These are phyloP conservation scores for Tympanuchus pallidicinctus DNA, from an alignment of 2,113 vertebrate species.

Conservation along the genomic window DNA sequence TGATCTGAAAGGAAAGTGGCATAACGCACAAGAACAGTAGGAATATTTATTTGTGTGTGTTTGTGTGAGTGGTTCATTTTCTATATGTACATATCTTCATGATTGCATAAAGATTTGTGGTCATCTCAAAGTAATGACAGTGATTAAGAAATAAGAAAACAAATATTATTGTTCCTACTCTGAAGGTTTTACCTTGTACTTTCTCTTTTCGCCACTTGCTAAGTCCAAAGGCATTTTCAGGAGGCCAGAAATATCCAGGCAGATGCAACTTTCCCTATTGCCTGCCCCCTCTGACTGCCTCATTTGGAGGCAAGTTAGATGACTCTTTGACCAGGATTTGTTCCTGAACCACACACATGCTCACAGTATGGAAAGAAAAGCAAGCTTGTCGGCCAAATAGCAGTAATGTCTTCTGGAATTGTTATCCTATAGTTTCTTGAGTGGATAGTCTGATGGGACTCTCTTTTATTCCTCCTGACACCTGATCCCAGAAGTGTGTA, in stretches of 20 bases:
- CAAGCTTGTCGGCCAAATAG: background rate
- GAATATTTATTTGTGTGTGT: background rate
- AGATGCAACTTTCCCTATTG: conserved; percentile 1
- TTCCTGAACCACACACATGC: background rate
- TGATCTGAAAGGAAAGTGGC: background rate
- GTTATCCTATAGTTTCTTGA: background rate
- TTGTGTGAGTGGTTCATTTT: background rate
- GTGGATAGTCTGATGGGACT: background rate
- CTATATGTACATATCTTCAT: background rate
- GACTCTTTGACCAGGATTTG: background rate
- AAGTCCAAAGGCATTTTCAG: conserved; percentile 19
- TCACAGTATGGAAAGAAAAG: background rate
- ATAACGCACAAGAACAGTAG: background rate
- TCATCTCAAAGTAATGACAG: background rate
- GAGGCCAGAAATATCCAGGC: background rate
- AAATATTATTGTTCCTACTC: background rate
- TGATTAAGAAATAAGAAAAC: conserved; percentile 14
- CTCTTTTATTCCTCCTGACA: background rate
- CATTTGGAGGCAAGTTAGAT: background rate
- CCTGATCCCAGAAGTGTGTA: background rate
- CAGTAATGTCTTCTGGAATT: background rate
- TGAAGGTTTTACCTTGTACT: background rate
- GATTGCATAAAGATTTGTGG: background rate
- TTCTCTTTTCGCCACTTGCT: conserved; percentile 39
- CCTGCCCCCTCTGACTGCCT: background rate